Evolutionary conservation across 2,113 vertebrate genomes (phyloP), one percentile per base, ranked within the genome.

Genomic region (Tupaia tana): DNA sequence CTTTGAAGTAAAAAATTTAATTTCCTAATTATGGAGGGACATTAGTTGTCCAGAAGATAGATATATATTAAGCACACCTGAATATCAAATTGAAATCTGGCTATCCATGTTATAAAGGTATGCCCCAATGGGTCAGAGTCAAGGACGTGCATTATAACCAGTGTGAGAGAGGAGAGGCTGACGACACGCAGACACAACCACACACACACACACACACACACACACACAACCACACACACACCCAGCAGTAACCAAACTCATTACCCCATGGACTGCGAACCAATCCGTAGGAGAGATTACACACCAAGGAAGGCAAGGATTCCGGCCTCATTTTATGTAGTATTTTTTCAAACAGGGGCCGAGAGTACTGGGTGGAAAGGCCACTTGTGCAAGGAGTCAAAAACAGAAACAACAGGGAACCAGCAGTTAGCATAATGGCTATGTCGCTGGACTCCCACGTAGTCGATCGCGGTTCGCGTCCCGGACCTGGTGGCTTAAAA

Each of bases 11-110:
- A 61, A 69, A 88, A 34, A 58, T 14, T 9, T 52, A 58, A 92
- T 79, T 96, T 97, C 75, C 83, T 83, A 73, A 91, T 91, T 95
- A 91, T 82, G 91, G 61, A 93, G 20, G 56, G 43, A 58, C 94
- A 66, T 86, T 91, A 82, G 27, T 74, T 82, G 31, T 91, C 59
- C 83, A 70, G 24, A 94, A 86, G 82, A 64, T 43, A 24, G 52
- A 61, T 59, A 2, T 24, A 16, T 64, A 18, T 64, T 43, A 82
- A 83, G 24, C n/a, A 82, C 2, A 79, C 10, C 29, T 79, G 69
- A 93, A 74, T 64, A 69, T 27, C 83, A 83, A 67, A 34, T 66
- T 18, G 43, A 75, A 59, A 43, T 34, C 10, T 29, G 70, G 19
- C 16, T 93, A 0, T 86, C 82, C 27, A 15, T 88, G 67, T 86